Evolutionary conservation across 2,797 vertebrate species (phyloP).

Genomic region (Ispidina picta): DNA sequence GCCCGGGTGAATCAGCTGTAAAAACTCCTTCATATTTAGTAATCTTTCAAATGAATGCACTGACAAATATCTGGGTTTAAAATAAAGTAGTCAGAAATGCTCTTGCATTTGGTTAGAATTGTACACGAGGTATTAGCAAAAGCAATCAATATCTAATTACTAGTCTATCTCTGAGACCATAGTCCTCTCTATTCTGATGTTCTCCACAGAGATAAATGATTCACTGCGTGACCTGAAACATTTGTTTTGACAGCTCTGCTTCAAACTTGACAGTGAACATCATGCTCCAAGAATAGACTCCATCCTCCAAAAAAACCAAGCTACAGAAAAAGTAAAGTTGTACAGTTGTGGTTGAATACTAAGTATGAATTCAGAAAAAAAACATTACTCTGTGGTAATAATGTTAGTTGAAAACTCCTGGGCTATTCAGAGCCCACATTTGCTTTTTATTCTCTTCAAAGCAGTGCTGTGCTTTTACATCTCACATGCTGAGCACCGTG

Average conservation of each 20-base stretch:
- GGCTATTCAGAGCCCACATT: not conserved
- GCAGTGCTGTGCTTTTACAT: not conserved
- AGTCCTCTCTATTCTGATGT: conserved; percentile 60
- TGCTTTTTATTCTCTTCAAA: not conserved
- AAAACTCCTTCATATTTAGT: conserved; percentile 61
- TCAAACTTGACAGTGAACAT: conserved; percentile 49
- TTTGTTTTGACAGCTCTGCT: conserved; percentile 72
- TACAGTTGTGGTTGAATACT: not conserved
- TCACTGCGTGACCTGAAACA: conserved; percentile 53
- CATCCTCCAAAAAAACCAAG: not conserved
- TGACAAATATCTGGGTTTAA: conserved; percentile 59
- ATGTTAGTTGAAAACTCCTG: not conserved
- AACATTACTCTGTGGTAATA: not conserved
- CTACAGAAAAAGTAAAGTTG: not conserved
- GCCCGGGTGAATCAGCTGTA: conserved; percentile 41
- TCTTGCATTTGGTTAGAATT: conserved; percentile 74
- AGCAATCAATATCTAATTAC: conserved; percentile 81
- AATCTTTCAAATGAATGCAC: conserved; percentile 67
- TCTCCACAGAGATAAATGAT: conserved; percentile 71
- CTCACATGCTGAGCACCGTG: not conserved
- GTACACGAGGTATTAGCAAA: conserved; percentile 64
- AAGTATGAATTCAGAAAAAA: not conserved
- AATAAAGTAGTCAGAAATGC: conserved; percentile 66
- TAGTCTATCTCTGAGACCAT: conserved; percentile 53
- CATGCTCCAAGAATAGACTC: conserved; percentile 34